Evolutionary conservation across 92 coral and sea anemone species (phyloP), one percentile per base, ranked within the genome.

Genomic region (Palythoa caribaeorum): DNA sequence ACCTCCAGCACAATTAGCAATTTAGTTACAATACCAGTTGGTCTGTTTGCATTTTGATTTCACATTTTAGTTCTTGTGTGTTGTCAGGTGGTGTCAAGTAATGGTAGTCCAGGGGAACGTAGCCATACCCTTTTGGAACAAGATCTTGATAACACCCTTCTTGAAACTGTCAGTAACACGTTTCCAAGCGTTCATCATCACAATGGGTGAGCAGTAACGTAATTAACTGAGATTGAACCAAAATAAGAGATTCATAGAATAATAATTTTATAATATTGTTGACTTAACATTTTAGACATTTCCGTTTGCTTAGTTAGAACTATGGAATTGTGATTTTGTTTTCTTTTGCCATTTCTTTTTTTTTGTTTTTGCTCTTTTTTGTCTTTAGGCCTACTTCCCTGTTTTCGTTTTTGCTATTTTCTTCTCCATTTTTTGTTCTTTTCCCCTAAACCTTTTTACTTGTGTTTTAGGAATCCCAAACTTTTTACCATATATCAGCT

Each of bases 141-240:
- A 84, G 94, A 92, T 55, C 90, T 92, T 36, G 94, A 92, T 44
- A 86, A 79, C n/a, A 89, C 92, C 51, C 80, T 65, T 9, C 73
- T 20, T 3, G 86, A 81, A 71, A 81, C 86, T 54, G 71, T 81
- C 15, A 65, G 21, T 52, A 81, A 36, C 40, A 40, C 86, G 55
- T 81, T 81, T 39, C 76, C 86, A 37, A 81, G 19, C 76, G 12
- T 35, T 28, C 86, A 44, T 1, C 86, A 81, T 16, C 50, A 81
- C 48, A 65, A 12, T 35, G 86, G 86, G 86, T 81, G 47, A 81
- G 86, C 5, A 28, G 20, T 35, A 2, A 44, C 47, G 6, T 50
- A 38, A 28, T 60, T 69, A 20, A 52, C 62, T 55, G 62, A 55
- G 12, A 11, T 55, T 55, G 62, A 55, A 55, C 17, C 12, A 55